Conservation (phyloP, 1,140 invertebrate genomes). For the Bombus confusus region DNA sequence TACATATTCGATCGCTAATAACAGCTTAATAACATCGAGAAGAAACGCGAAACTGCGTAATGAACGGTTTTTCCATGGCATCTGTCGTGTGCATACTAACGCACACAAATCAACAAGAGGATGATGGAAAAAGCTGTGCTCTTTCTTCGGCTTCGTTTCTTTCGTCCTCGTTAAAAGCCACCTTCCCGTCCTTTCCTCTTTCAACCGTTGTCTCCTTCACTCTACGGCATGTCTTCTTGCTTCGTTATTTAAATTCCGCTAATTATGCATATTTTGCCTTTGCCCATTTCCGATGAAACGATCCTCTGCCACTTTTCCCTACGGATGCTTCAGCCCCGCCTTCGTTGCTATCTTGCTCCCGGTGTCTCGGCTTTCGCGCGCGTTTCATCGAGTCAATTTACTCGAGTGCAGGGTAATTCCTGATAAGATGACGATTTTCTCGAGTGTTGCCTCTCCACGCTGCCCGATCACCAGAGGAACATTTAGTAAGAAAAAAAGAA, state of each 20-base stretch:
- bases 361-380: conserved; percentile 27
- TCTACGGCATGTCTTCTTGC: conserved; percentile 25
- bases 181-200: background rate
- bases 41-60: background rate
- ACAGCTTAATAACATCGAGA: background rate
- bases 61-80: background rate
- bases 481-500: background rate
- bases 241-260: conserved; percentile 60
- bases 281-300: conserved; percentile 56
- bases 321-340: background rate
- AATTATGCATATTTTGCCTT: conserved; percentile 66
- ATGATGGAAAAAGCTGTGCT: conserved; percentile 21
- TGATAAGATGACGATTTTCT: conserved; percentile 65
- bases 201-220: background rate
- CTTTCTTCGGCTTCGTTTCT: conserved; percentile 24
- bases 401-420: conserved; percentile 65
- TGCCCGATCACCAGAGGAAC: conserved; percentile 7
- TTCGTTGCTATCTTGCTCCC: conserved; percentile 13
- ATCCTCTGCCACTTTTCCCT: conserved; percentile 8
- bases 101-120: conserved; percentile 40
- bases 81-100: background rate
- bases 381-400: conserved; percentile 61
- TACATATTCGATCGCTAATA: background rate
- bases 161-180: conserved; percentile 41
- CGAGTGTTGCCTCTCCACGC: conserved; percentile 34